Conservation (phyloP, 2,113 vertebrate species). For the Odontophorus gujanensis region DNA sequence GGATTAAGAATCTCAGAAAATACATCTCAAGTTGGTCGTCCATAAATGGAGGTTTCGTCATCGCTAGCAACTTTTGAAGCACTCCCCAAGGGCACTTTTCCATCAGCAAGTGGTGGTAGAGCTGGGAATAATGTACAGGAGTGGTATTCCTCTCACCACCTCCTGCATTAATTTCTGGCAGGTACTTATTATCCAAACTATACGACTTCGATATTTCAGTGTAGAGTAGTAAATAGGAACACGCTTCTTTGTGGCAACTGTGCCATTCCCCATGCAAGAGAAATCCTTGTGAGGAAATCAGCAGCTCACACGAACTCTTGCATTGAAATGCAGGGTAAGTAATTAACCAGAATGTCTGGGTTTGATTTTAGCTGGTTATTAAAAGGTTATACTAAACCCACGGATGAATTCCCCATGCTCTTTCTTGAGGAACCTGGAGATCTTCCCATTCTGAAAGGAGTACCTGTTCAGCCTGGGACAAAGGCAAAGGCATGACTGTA, state of each 20-base stretch:
- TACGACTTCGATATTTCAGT: not conserved
- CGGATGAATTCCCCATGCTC: not conserved
- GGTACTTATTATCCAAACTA: not conserved
- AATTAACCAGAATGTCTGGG: not conserved
- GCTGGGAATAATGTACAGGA: not conserved
- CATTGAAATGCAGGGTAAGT: not conserved
- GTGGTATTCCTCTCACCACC: not conserved
- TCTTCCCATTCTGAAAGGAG: not conserved
- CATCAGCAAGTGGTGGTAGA: rapidly evolving
- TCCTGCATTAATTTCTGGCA: not conserved
- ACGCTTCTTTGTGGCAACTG: not conserved
- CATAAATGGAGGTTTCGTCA: not conserved
- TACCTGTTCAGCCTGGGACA: too few species aligned
- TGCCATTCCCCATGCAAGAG: not conserved
- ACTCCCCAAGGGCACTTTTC: not conserved
- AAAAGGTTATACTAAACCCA: not conserved
- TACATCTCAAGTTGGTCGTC: not conserved
- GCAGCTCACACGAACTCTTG: not conserved
- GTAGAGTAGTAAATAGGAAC: not conserved
- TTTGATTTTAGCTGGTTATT: not conserved
- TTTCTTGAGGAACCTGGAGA: not conserved
- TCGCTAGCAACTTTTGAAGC: not conserved
- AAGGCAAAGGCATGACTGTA: not conserved
- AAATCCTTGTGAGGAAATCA: not conserved
- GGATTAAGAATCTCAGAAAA: not conserved